Percentiles rank a stretch among this genome's conserved stretches.
Evolutionary conservation across 2,113 vertebrate species (phyloP).

Genomic region (Rhegmatorhina hoffmannsi): DNA sequence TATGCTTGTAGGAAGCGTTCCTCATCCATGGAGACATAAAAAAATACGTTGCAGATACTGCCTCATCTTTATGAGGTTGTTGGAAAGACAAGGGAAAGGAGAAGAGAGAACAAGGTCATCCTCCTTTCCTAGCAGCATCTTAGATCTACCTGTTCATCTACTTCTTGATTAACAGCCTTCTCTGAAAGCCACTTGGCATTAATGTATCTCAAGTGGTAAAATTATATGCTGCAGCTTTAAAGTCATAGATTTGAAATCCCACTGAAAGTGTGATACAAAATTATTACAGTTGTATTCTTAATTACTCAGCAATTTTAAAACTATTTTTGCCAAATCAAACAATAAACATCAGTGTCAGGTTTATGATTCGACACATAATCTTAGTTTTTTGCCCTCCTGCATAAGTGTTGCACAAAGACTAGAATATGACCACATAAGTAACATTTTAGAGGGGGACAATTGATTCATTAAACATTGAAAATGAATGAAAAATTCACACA

Average conservation of each 20-base stretch:
- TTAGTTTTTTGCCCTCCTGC: neutral
- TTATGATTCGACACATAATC: neutral
- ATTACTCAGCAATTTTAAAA: neutral
- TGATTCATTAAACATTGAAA: neutral
- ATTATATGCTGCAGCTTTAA: neutral
- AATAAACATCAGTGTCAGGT: neutral
- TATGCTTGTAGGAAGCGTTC: neutral
- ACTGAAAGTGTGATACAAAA: neutral
- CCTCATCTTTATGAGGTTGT: neutral
- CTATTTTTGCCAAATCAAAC: neutral
- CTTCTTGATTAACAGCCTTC: neutral
- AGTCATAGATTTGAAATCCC: neutral
- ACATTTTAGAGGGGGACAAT: neutral
- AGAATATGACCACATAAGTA: neutral
- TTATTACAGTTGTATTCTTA: neutral
- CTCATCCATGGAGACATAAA: neutral
- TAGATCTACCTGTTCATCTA: neutral
- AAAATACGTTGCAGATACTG: neutral
- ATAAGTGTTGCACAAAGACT: neutral
- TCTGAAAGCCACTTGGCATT: neutral
- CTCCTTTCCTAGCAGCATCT: neutral
- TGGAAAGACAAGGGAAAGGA: neutral
- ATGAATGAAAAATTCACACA: neutral
- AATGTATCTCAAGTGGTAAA: neutral
- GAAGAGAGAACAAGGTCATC: neutral